Base-by-base conservation (phyloP, 2,888 invertebrate species). In the Alviniconcha strummeri region DNA sequence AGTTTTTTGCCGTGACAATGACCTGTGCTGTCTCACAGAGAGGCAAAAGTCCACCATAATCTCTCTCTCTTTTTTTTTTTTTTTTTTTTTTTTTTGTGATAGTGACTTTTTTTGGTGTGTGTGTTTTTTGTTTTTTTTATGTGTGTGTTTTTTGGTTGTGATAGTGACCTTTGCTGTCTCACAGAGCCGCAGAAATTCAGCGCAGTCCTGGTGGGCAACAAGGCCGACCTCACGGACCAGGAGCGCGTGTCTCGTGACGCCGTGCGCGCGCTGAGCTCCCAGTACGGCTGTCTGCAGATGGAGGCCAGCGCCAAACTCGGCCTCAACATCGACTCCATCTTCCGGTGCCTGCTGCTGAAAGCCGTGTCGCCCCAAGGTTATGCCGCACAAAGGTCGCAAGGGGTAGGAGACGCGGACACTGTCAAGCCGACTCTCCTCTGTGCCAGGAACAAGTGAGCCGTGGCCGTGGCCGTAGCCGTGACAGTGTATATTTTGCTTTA, bases 341-440 rank as follows among this genome's bases (percentile, higher is more conserved):
- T 79, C 79, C 79, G 79, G 17, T 79, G 79, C 17, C 54, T 79
- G 9, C 67, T 79, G 79, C 64, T 79, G 79, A 79, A 79, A 64
- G 79, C 64, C 13, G 79, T 79, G 7, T 64, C 79, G 7, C 79
- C 79, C 52, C 79, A 79, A 15, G 64, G 64, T 13, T 52, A 64
- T 52, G n/a, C 64, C 64, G 36, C 13, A 64, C 36, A 64, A 36
- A 19, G 56, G 56, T 19, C 9, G 6, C 60, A 60, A 9, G 67
- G 64, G 17, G 4, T 4, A 36, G 17, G 11, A 1, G 52, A 36
- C 36, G 11, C 19, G 6, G 54, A 57, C 17, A 54, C 64, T 36
- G 79, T 67, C 17, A 79, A 67, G 7, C 64, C 79, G 1, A 56
- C 79, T 17, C n/a, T 79, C 15, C 17, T 57, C 54, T 79, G 79